These are phyloP conservation scores for Trididemnum miniatum DNA, from an alignment of 23 tunicate genomes.

Conservation along the genomic window DNA sequence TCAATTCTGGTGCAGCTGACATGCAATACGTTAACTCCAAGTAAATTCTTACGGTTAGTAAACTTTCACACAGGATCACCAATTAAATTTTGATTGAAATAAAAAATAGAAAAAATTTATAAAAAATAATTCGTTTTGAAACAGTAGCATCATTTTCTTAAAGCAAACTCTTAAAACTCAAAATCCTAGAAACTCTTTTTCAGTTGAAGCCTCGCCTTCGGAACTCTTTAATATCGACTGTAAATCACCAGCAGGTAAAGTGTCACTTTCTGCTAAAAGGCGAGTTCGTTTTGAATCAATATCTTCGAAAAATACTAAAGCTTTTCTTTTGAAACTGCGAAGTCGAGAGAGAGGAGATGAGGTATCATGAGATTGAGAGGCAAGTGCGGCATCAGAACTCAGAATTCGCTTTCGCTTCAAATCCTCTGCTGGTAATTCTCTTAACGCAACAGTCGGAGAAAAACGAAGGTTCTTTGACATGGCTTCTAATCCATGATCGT, in stretches of 20 bases:
- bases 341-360: constrained; percentile 26
- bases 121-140: neutral
- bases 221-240: neutral
- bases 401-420: neutral
- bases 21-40: too few species aligned
- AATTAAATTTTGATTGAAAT: neutral
- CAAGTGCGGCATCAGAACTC: neutral
- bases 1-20: too few species aligned
- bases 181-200: too few species aligned
- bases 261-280: neutral
- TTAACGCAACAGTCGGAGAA: neutral
- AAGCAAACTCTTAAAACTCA: too few species aligned
- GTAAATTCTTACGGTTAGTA: too few species aligned
- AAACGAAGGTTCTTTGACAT: too few species aligned
- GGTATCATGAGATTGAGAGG: neutral
- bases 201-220: neutral
- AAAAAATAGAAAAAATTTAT: neutral
- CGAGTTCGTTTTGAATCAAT: neutral
- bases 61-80: too few species aligned
- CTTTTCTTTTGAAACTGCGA: constrained; percentile 19
- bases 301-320: neutral
- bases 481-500: too few species aligned
- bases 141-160: too few species aligned
- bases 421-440: neutral
- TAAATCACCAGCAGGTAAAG: neutral